Evolutionary conservation across 2,113 vertebrate species (phyloP).

Genomic region (Eptesicus fuscus): DNA sequence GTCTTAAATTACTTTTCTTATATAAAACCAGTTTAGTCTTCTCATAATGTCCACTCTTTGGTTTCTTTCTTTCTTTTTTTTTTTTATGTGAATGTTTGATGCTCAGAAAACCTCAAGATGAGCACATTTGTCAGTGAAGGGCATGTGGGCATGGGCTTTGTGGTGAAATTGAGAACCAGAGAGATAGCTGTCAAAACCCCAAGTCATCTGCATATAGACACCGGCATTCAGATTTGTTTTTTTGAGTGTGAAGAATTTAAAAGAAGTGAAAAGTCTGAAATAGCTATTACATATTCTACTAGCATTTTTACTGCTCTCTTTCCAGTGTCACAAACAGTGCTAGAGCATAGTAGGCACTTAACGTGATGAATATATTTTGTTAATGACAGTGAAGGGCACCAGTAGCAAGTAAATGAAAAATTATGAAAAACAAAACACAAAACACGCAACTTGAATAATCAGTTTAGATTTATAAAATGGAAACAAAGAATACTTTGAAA

Average conservation of each 20-base stretch:
- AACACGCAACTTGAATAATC: neutral
- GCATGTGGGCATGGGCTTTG: neutral
- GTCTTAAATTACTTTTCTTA: neutral
- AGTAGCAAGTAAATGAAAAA: constrained; percentile 9
- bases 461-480: neutral
- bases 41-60: neutral
- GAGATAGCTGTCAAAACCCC: neutral
- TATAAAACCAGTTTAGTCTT: neutral
- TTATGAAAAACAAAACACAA: neutral
- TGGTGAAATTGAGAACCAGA: neutral
- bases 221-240: neutral
- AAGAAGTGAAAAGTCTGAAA: neutral
- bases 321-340: neutral
- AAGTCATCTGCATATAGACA: neutral
- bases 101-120: neutral
- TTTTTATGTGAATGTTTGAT: neutral
- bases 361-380: neutral
- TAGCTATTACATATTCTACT: neutral
- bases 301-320: neutral
- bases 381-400: neutral
- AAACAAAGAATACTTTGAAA: neutral
- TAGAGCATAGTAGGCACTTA: neutral
- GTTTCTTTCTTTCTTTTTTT: neutral
- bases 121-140: neutral
- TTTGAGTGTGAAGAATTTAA: neutral